These are phyloP conservation scores for Lissonota sp. DNA, from an alignment of 2,888 invertebrate genomes.

Conservation along the genomic window DNA sequence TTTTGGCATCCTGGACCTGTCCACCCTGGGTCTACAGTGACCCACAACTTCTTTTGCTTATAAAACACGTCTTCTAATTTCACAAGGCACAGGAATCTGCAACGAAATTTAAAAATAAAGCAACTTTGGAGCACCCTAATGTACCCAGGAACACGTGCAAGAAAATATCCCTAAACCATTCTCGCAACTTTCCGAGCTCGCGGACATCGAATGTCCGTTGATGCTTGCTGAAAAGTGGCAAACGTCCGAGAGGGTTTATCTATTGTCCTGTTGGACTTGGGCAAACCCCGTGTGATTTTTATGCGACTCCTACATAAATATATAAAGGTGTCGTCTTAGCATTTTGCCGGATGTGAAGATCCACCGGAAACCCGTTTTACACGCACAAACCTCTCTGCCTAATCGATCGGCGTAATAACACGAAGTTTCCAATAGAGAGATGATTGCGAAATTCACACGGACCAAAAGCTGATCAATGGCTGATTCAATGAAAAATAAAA, in stretches of 20 bases:
- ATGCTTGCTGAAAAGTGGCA: slow-evolving; percentile 42
- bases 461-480: slow-evolving; percentile 29
- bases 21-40: too few relatives aligned
- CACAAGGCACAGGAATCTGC: too few relatives aligned
- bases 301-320: background rate
- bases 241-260: slow-evolving; percentile 46
- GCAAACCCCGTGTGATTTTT: slow-evolving; percentile 1
- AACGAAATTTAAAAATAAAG: too few relatives aligned
- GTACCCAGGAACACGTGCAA: too few relatives aligned
- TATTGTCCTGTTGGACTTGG: slow-evolving; percentile 41
- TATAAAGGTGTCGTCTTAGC: background rate
- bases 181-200: slow-evolving; percentile 20
- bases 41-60: too few relatives aligned
- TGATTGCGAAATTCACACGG: slow-evolving; percentile 38
- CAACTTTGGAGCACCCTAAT: too few relatives aligned
- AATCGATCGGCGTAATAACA: slow-evolving; percentile 20
- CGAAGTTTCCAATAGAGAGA: slow-evolving; percentile 11
- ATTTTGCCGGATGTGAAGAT: slow-evolving; percentile 11
- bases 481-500: slow-evolving; percentile 45
- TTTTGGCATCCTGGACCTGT: too few relatives aligned
- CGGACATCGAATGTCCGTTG: slow-evolving; percentile 46
- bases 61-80: too few relatives aligned
- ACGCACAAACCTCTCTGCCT: background rate
- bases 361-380: slow-evolving; percentile 9
- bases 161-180: too few relatives aligned